These are phyloP conservation scores for Thelaira solivaga DNA, from an alignment of 2,888 invertebrate species.

Conservation along the genomic window DNA sequence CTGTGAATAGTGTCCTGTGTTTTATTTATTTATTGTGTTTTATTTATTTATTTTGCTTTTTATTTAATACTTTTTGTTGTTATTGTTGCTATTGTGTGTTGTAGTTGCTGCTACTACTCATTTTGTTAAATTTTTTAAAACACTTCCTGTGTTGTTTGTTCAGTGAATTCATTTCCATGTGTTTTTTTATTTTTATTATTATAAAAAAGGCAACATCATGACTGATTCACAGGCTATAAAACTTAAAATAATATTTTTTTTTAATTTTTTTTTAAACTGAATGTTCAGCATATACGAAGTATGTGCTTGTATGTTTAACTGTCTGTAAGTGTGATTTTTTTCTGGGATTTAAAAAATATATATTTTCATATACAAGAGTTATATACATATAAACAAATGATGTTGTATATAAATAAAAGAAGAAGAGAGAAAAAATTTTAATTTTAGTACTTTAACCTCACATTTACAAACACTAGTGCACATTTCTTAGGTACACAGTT, in stretches of 20 bases:
- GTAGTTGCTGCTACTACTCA: neutral
- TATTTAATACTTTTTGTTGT: neutral
- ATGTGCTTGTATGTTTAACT: neutral
- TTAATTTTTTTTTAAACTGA: neutral
- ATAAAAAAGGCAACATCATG: neutral
- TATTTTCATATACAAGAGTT: no score
- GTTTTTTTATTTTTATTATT: no score
- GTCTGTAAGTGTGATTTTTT: neutral
- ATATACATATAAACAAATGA: constrained; percentile 36
- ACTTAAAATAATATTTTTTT: constrained; percentile 14
- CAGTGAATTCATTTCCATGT: constrained; percentile 16
- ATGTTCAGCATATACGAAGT: neutral
- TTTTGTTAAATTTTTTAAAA: constrained; percentile 5
- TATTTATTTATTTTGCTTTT: neutral
- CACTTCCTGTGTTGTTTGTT: constrained; percentile 41
- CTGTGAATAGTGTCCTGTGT: no score
- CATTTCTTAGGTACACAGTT: neutral
- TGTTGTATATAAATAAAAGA: constrained; percentile 3
- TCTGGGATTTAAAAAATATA: neutral
- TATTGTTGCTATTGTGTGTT: neutral
- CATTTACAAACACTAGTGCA: constrained; percentile 5
- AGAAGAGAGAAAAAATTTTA: constrained; percentile 25
- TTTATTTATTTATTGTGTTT: neutral
- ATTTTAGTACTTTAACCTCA: constrained; percentile 57
- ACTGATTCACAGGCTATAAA: constrained; percentile 30